Conservation (phyloP, 2,888 invertebrate genomes). For the Hemistola chrysoprasaria region DNA sequence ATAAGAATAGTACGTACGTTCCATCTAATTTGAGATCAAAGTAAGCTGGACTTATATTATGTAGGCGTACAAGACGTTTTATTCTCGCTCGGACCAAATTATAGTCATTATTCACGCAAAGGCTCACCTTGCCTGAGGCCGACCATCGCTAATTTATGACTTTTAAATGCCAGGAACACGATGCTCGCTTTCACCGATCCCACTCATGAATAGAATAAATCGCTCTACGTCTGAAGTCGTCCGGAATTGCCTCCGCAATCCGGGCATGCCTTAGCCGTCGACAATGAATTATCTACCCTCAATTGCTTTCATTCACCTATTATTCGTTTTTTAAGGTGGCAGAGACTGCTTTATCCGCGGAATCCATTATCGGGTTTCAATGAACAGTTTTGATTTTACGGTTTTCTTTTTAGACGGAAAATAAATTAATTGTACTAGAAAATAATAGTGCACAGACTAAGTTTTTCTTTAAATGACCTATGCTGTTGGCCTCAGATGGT, state of each 20-base stretch:
- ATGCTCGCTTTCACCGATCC: conserved; percentile 50
- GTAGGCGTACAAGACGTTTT: conserved; percentile 2
- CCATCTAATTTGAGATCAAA: too few species aligned
- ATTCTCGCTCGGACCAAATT: conserved; percentile 17
- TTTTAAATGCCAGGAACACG: conserved; percentile 64
- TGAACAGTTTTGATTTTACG: background rate
- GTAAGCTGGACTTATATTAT: background rate
- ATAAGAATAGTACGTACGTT: too few species aligned
- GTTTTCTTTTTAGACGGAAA: background rate
- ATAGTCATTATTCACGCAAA: conserved; percentile 56
- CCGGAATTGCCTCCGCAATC: conserved; percentile 28
- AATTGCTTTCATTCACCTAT: conserved; percentile 26
- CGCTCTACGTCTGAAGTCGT: conserved; percentile 33
- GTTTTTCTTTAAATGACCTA: too few species aligned
- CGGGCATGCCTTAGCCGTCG: conserved; percentile 23
- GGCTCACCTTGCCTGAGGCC: conserved; percentile 47
- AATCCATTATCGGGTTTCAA: conserved; percentile 6
- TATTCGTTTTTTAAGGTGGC: conserved; percentile 19
- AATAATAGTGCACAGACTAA: too few species aligned
- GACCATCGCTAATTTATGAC: conserved; percentile 62
- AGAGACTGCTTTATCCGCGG: conserved; percentile 1
- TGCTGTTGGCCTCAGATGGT: too few species aligned
- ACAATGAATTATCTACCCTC: conserved; percentile 30
- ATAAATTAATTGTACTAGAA: too few species aligned
- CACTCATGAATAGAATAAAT: conserved; percentile 44